Conservation (phyloP, 37 sponge, comb jelly and placozoan species). For the Hexactinellida sp. region DNA sequence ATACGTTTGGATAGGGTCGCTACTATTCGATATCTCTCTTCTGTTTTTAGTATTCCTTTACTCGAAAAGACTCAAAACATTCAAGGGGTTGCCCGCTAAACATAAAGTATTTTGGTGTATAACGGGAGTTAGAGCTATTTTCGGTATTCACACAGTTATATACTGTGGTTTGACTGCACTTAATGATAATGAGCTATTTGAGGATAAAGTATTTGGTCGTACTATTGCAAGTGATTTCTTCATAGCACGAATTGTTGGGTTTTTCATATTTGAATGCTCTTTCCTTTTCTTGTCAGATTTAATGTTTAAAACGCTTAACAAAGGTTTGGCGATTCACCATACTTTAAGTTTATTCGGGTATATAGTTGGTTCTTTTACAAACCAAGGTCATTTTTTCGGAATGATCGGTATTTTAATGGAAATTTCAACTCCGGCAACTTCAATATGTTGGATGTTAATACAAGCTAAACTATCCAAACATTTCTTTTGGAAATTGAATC, state of each 20-base stretch:
- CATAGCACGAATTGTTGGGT: neutral
- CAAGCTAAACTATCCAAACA: slow-evolving; percentile 7
- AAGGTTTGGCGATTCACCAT: neutral
- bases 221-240: neutral
- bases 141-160: neutral
- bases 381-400: slow-evolving; percentile 7
- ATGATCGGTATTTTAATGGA: neutral
- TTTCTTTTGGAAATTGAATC: neutral
- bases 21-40: neutral
- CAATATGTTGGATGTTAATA: slow-evolving; percentile 2
- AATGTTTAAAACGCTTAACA: slow-evolving; percentile 4
- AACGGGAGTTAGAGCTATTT: neutral
- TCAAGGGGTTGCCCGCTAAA: neutral
- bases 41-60: neutral
- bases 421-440: neutral
- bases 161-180: neutral
- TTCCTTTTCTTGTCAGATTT: neutral
- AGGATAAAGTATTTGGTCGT: neutral
- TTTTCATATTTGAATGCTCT: neutral
- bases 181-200: neutral
- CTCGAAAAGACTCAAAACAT: neutral
- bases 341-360: neutral
- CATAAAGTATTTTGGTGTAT: slow-evolving; percentile 12
- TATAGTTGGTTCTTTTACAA: neutral
- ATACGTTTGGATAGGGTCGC: neutral